Conservation (phyloP, 2,113 vertebrate species). For the Micromys minutus region DNA sequence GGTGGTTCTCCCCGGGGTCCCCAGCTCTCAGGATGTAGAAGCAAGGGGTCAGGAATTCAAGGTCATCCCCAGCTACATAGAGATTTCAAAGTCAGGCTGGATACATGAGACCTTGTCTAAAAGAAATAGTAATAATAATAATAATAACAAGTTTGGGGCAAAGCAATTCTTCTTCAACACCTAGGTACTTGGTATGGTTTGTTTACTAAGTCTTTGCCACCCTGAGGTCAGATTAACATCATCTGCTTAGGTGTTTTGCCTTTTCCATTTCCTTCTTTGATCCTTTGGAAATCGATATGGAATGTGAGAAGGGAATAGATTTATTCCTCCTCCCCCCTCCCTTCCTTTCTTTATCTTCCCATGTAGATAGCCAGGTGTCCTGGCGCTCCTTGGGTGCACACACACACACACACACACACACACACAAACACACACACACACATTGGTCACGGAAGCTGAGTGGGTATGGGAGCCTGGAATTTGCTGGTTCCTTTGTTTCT, state of each 20-base stretch:
- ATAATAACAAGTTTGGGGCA: background rate
- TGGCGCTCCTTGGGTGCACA: accelerated
- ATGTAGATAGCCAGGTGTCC: accelerated
- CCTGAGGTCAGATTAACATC: background rate
- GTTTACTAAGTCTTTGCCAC: background rate
- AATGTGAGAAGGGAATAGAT: background rate
- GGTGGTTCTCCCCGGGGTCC: too few species aligned
- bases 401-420: too few species aligned
- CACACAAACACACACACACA: too few species aligned
- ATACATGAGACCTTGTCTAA: background rate
- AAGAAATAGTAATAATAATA: background rate
- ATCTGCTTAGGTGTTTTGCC: background rate
- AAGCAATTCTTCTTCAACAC: background rate
- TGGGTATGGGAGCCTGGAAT: too few species aligned
- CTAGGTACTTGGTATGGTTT: background rate
- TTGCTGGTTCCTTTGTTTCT: background rate
- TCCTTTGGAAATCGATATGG: background rate
- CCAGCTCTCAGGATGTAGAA: background rate
- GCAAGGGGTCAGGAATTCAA: background rate
- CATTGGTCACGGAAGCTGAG: background rate
- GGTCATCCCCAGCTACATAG: background rate
- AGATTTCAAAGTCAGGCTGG: background rate
- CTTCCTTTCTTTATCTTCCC: background rate
- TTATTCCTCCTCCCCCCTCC: background rate
- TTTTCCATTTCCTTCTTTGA: background rate